A percentile compares a stretch with the other conserved stretches of the same genome.
phyloP scores from a whole-genome alignment of 2,888 invertebrate genomes.

The Cepaea hortensis region DNA sequence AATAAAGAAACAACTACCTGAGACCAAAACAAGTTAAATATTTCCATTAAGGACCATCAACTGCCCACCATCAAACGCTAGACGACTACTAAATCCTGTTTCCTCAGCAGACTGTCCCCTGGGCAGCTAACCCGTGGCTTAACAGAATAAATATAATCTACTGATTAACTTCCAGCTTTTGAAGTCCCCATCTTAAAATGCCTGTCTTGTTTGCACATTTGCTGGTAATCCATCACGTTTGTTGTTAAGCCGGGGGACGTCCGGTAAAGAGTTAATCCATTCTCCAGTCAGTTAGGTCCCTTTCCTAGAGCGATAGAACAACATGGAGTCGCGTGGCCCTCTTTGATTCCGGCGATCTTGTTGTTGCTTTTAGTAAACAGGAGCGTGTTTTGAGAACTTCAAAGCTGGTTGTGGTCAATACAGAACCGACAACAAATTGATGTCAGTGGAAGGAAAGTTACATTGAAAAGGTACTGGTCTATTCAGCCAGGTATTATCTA shows the following conservation, averaged over 20 bases:
- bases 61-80: neutral
- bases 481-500: no score
- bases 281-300: neutral
- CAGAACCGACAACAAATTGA: no score
- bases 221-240: neutral
- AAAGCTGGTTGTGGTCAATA: no score
- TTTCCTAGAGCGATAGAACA: neutral
- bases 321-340: neutral
- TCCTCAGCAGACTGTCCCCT: neutral
- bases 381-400: neutral
- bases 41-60: neutral
- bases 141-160: neutral
- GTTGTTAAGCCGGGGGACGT: neutral
- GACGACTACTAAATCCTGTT: neutral
- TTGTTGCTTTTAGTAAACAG: neutral
- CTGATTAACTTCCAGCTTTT: neutral
- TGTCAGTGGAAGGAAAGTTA: no score
- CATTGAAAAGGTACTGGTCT: no score
- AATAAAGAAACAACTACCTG: no score
- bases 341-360: neutral
- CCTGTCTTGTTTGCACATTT: neutral
- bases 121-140: neutral
- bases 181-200: neutral
- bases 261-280: neutral
- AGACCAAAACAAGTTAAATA: neutral